Conservation (phyloP, 2,113 vertebrate genomes). For the Chaenocephalus aceratus region DNA sequence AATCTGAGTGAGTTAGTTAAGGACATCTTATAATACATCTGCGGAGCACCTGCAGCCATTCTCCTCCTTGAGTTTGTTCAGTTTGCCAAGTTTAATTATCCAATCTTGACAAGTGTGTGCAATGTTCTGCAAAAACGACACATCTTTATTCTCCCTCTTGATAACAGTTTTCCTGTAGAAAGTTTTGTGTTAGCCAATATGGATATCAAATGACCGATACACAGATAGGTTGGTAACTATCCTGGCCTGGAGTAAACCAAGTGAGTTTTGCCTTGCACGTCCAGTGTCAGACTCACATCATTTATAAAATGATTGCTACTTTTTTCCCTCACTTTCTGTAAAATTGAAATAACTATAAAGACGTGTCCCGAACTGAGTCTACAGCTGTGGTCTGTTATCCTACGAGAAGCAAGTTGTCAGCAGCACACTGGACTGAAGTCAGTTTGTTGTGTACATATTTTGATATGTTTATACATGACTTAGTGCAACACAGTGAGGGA, state of each 20-base stretch:
- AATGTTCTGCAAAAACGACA: not conserved
- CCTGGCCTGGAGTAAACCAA: not conserved
- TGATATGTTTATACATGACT: not conserved
- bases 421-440: not conserved
- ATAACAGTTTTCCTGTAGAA: not conserved
- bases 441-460: not conserved
- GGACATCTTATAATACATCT: conserved; percentile 13
- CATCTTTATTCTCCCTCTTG: not conserved
- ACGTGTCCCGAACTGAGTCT: not conserved
- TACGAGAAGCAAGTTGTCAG: conserved; percentile 4
- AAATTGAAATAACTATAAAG: not conserved
- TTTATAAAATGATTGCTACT: not conserved
- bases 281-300: not conserved
- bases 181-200: not conserved
- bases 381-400: conserved; percentile 21
- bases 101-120: conserved; percentile 1
- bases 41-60: conserved; percentile 16
- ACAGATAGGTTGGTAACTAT: not conserved
- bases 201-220: not conserved
- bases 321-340: not conserved
- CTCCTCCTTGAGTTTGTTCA: conserved; percentile 4
- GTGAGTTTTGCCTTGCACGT: not conserved
- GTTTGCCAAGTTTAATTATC: conserved; percentile 18
- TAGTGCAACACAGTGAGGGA: not conserved
- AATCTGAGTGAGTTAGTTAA: conserved; percentile 4